Base-by-base conservation (phyloP, 1,140 invertebrate species). In the Zophobas morio region DNA sequence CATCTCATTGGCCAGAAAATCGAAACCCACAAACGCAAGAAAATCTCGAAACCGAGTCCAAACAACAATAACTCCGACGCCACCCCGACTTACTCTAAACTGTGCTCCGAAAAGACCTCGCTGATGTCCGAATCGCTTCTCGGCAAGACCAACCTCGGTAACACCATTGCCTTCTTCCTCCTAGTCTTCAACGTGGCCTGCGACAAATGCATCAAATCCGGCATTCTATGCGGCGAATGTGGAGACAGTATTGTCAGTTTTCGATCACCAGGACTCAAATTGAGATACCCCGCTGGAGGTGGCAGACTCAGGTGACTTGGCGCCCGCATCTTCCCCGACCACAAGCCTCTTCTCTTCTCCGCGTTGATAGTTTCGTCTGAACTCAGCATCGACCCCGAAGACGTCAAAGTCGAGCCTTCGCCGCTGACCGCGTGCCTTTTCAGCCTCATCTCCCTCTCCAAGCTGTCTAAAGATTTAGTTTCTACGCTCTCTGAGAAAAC, bases 141-240 rank as follows among this genome's bases (percentile, higher is more conserved):
- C 46, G 92, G 92, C 78, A 94, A 87, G 76, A 94, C 92, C 81
- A 94, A 89, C 87, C 92, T 93, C 66, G 93, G 93, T 82, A 94
- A 87, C 40, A 94, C 92, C 85, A 93, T 90, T 46, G 92, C 91
- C 84, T 92, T 93, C 86, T 92, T 93, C 53, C 92, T 87, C 1
- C 90, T 89, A 70, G 92, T 90, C 72, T 93, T 91, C 81, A 92
- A 88, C 77, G 88, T 88, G 0, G 88, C 87, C 73, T 88, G 87
- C 35, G 90, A 88, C 8, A 90, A 88, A 83, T 90, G 90, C 78
- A 91, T 89, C 32, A 91, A 87, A 81, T 93, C 92, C 1, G 86
- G 86, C 35, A 89, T 84, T 2, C 88, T 88, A 5, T 91, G 85
- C 0, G 93, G 93, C 81, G 92, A 93, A 84, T 94, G 93, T 0